Evolutionary conservation across 2,797 vertebrate species (phyloP), one percentile per base, ranked within the genome.

Genomic region (Argya squamiceps): DNA sequence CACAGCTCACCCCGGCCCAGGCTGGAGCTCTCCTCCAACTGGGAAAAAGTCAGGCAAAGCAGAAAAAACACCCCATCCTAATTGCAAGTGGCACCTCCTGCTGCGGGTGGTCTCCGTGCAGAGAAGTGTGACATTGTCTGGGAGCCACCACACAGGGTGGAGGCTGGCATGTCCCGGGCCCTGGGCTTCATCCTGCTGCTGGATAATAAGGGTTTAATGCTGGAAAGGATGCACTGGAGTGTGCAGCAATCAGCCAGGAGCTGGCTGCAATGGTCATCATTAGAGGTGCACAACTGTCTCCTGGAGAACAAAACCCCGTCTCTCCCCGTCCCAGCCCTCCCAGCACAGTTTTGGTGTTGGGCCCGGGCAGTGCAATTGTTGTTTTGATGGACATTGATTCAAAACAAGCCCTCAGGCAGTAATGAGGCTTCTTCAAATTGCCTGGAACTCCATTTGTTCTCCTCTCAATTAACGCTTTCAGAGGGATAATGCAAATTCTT

Each of bases 401-500:
- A 34, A 84, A 95, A 95, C 73, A 95, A 96, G 91, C 43, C 79
- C 70, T 85, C 52, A 26, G 55, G 43, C 88, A 36, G 63, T 89
- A 89, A 95, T 62, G 77, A 93, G 91, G 76, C 68, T 89, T 79
- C 53, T 55, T 95, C 90, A 64, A 50, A 84, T 52, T 63, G 88
- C 68, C 84, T 71, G 76, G 83, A 86, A 93, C 74, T 95, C 52
- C 20, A 0, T 92, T 96, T 95, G 91, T 96, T 88, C 91, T 92
- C 67, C 60, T 67, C 82, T 95, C 93, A 96, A 95, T 97, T 96
- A 96, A 94, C 9, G 83, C 79, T 92, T 97, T 84, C 91, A 93
- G 55, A 81, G 67, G 83, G 95, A 96, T 88, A 96, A 97, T 94
- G 88, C 70, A 94, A 94, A 97, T 92, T 89, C 73, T 93, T 97